Conservation (phyloP, 2,797 vertebrate genomes). For the Enteromius fasciolatus region DNA sequence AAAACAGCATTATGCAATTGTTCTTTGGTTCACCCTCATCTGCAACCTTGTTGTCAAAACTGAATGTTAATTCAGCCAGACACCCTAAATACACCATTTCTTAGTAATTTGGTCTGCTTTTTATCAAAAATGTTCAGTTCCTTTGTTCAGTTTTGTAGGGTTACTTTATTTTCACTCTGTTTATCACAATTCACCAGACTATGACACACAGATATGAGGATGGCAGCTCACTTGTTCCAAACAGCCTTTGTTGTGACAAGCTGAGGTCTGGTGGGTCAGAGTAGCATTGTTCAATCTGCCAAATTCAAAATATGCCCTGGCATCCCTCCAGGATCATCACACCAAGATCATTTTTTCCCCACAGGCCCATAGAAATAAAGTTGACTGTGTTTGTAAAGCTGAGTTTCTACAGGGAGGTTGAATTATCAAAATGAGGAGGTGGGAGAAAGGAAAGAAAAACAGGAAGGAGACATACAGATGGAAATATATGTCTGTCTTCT, state of each 20-base stretch:
- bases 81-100: not conserved
- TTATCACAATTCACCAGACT: slow-evolving; percentile 15
- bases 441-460: not conserved
- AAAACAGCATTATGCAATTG: not conserved
- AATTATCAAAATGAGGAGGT: slow-evolving; percentile 15
- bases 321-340: slow-evolving; percentile 19
- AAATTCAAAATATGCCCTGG: slow-evolving; percentile 30
- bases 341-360: not conserved
- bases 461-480: slow-evolving; percentile 19
- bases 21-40: slow-evolving; percentile 24
- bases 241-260: slow-evolving; percentile 30
- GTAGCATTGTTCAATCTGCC: slow-evolving; percentile 10
- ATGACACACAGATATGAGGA: not conserved
- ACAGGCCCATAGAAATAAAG: not conserved
- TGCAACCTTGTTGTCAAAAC: slow-evolving; percentile 14
- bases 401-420: not conserved
- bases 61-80: not conserved
- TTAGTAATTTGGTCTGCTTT: slow-evolving; percentile 1
- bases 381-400: not conserved
- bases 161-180: slow-evolving; percentile 10
- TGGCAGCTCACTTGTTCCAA: slow-evolving; percentile 19
- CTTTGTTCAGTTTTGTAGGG: not conserved
- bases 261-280: slow-evolving; percentile 21
- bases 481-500: slow-evolving; percentile 15
- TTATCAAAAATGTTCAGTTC: not conserved